Base-by-base conservation (phyloP, 2,888 invertebrate species). In the Pterostichus madidus region DNA sequence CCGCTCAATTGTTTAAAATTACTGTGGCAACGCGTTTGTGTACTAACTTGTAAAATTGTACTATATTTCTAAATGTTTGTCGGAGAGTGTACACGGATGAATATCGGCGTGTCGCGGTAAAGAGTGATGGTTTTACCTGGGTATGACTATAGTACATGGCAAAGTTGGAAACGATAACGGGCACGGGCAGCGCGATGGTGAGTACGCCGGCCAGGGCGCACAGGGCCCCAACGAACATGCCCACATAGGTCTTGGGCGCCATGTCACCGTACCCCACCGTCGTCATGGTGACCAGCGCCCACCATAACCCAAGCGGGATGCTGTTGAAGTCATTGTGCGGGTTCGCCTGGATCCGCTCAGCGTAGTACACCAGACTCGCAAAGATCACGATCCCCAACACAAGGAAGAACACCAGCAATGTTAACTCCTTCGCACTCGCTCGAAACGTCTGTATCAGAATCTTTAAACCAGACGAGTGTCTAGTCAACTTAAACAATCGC, bases 91-190 rank as follows among this genome's bases (percentile, higher is more conserved):
- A 24, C 24, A 3, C 24, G 24, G 24, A 24, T 24, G n/a, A n/a
- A n/a, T n/a, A n/a, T n/a, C n/a, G n/a, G n/a, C n/a, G n/a, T n/a
- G 35, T 13, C 8, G 49, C 8, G 52, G 1, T 3, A 11, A n/a
- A 8, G 15, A 8, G 52, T 52, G n/a, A 5, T 5, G n/a, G 52
- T 2, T 52, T 87, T 86, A 90, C 90, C 89, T 90, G 96, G 87
- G 97, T 97, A 91, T 97, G 97, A 87, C 96, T 97, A 91, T 97
- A 97, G 92, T 97, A 97, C 97, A 97, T 97, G 88, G 97, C 96
- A 91, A 99, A 99, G 93, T 99, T 99, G 91, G 98, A 98, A 86
- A 99, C 99, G 89, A 99, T 99, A 91, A 99, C 99, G 87, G 99
- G 99, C 88, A 99, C 98, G 86, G 99, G 99, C 89, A 99, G 94